phyloP scores from a whole-genome alignment of 2,113 vertebrate species.

The Bubo scandiacus region DNA sequence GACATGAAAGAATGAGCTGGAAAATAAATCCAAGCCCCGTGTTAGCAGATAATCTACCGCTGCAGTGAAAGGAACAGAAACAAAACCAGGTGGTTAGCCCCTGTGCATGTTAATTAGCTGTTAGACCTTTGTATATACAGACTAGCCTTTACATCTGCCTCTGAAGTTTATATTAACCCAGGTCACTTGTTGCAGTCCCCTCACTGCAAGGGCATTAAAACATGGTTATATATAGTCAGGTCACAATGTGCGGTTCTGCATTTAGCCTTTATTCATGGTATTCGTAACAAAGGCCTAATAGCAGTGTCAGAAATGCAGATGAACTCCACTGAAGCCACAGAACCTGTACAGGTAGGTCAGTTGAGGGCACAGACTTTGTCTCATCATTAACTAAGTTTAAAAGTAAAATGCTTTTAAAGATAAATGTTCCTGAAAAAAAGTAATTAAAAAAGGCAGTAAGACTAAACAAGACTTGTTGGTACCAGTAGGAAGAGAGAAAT shows the following conservation, averaged over 20 bases:
- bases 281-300: background rate
- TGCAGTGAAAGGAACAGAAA: background rate
- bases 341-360: background rate
- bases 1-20: background rate
- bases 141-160: background rate
- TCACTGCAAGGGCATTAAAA: background rate
- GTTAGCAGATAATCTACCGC: background rate
- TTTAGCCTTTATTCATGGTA: background rate
- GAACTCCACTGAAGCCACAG: background rate
- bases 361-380: background rate
- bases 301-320: background rate
- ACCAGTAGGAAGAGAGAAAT: background rate
- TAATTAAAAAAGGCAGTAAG: background rate
- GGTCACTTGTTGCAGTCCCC: background rate
- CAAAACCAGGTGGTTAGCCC: background rate
- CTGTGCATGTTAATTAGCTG: background rate
- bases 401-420: background rate
- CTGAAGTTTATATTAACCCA: background rate
- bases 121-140: background rate
- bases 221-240: background rate
- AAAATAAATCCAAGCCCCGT: constrained; percentile 5
- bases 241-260: background rate
- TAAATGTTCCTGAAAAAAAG: background rate
- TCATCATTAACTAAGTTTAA: background rate
- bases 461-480: background rate